These are phyloP conservation scores for Protonibea diacanthus DNA, from an alignment of 2,797 vertebrate genomes.

Conservation along the genomic window DNA sequence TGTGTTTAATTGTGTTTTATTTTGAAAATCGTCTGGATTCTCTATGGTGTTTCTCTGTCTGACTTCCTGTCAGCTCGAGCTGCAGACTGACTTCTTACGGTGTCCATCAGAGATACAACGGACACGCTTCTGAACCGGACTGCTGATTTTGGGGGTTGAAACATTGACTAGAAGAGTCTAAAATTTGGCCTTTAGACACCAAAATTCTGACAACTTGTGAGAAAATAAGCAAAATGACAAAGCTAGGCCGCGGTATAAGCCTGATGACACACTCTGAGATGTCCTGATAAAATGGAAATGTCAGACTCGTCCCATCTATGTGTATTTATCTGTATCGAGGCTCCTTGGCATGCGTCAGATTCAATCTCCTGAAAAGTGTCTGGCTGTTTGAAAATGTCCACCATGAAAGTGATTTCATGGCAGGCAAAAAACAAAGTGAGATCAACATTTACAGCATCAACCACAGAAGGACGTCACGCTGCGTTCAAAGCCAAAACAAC, in stretches of 20 bases:
- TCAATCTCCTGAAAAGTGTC: not conserved
- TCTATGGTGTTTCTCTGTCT: too few species aligned
- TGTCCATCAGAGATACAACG: too few species aligned
- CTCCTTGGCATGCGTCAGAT: not conserved
- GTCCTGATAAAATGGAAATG: not conserved
- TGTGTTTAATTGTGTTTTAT: too few species aligned
- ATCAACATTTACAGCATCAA: constrained; percentile 14
- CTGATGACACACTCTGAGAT: not conserved
- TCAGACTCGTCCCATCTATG: not conserved
- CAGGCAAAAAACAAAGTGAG: constrained; percentile 11
- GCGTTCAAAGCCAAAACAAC: constrained; percentile 52
- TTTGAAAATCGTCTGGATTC: not conserved
- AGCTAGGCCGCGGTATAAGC: not conserved
- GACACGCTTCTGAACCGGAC: too few species aligned
- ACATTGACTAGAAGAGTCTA: too few species aligned
- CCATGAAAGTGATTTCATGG: not conserved
- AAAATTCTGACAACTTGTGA: too few species aligned
- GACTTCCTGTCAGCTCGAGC: too few species aligned
- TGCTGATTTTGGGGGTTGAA: too few species aligned
- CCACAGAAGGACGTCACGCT: constrained; percentile 29
- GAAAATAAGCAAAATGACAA: too few species aligned
- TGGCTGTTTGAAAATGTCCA: not conserved
- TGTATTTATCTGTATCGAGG: not conserved
- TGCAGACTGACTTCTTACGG: too few species aligned
- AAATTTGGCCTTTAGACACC: too few species aligned